These are phyloP conservation scores for Loris lydekkerianus DNA, from an alignment of 2,797 vertebrate species.

Conservation along the genomic window DNA sequence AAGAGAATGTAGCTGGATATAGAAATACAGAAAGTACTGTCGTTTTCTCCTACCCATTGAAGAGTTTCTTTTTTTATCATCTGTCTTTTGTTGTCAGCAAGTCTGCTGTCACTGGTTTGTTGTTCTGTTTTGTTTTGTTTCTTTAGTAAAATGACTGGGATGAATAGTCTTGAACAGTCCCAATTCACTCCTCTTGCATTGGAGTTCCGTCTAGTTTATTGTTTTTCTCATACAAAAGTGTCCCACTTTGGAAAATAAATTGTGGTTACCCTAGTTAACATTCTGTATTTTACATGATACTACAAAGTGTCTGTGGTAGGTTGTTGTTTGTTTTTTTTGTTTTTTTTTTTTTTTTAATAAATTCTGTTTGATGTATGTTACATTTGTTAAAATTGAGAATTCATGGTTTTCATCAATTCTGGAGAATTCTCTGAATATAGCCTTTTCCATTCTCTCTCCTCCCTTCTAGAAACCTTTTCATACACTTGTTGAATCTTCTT, in stretches of 20 bases:
- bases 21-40: background rate
- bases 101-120: background rate
- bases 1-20: background rate
- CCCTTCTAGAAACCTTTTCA: background rate
- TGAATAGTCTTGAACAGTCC: background rate
- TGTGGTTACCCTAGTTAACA: background rate
- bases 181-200: background rate
- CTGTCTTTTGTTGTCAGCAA: background rate
- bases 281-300: slow-evolving; percentile 11
- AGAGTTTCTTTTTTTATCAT: background rate
- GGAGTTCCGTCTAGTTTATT: background rate
- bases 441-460: slow-evolving; percentile 1
- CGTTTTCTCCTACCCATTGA: background rate
- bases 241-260: background rate
- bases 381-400: slow-evolving; percentile 16
- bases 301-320: background rate
- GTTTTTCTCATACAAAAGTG: background rate
- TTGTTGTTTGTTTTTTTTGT: background rate
- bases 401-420: slow-evolving; percentile 7
- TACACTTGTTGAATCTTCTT: background rate
- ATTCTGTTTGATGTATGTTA: background rate
- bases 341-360: background rate
- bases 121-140: background rate
- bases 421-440: background rate
- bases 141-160: background rate